Evolutionary conservation across 2,888 invertebrate genomes (phyloP).

Genomic region (Hemaris fuciformis): DNA sequence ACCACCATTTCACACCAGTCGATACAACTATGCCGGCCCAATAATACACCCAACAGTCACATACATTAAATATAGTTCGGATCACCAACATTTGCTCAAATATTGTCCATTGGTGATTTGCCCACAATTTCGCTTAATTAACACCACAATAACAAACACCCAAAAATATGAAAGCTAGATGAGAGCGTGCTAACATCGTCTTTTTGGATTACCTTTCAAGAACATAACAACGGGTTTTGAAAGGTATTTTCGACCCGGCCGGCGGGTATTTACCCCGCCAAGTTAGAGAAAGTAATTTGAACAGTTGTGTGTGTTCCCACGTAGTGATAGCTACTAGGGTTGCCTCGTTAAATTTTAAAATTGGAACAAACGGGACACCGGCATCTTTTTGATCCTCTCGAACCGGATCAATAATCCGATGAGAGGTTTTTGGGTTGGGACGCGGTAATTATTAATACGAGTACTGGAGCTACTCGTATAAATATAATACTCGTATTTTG

Average conservation of each 20-base stretch:
- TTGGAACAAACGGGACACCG: conserved; percentile 29
- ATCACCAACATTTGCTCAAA: too few species aligned
- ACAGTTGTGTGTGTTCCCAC: conserved; percentile 69
- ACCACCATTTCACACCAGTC: too few species aligned
- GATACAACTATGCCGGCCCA: too few species aligned
- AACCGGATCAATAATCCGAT: not conserved
- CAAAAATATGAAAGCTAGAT: conserved; percentile 1
- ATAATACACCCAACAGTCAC: too few species aligned
- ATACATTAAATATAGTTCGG: too few species aligned
- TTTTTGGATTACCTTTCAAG: conserved; percentile 33
- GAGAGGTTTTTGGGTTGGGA: not conserved
- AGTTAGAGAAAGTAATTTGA: conserved; percentile 61
- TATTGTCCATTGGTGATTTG: too few species aligned
- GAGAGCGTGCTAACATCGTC: conserved; percentile 25
- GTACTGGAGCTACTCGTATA: too few species aligned
- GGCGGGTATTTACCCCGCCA: conserved; percentile 51
- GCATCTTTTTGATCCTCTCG: conserved; percentile 4
- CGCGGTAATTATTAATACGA: not conserved
- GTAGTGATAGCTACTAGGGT: conserved; percentile 36
- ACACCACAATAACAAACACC: not conserved
- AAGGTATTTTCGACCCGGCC: conserved; percentile 54
- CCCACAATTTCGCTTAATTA: not conserved
- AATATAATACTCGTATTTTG: too few species aligned
- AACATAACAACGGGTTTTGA: conserved; percentile 37
- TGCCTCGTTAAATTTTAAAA: conserved; percentile 42